Evolutionary conservation across 2,797 vertebrate genomes (phyloP).

Genomic region (Eutrigla gurnardus): DNA sequence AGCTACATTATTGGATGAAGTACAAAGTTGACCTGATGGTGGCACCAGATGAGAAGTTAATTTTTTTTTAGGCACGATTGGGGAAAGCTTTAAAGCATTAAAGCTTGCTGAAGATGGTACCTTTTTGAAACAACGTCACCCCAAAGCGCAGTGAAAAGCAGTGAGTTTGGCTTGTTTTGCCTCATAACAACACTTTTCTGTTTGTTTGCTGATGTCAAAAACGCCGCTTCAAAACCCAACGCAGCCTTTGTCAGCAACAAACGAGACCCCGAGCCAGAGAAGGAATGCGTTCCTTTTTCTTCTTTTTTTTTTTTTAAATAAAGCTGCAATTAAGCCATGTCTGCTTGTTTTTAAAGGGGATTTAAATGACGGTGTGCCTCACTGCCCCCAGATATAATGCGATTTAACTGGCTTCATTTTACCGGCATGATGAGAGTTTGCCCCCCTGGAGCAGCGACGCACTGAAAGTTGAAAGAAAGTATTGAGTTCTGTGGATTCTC

Average conservation of each 20-base stretch:
- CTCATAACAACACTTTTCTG: constrained; percentile 23
- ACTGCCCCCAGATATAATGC: constrained; percentile 51
- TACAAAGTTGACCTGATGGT: background rate
- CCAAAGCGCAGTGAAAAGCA: constrained; percentile 14
- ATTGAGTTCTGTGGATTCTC: constrained; percentile 12
- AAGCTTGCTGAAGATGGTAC: background rate
- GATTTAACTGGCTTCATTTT: constrained; percentile 46
- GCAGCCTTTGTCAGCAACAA: constrained; percentile 72
- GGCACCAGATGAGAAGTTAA: no score
- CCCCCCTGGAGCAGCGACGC: background rate
- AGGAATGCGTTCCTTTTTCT: constrained; percentile 36
- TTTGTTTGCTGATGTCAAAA: constrained; percentile 59
- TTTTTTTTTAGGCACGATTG: no score
- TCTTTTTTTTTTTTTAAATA: constrained; percentile 35
- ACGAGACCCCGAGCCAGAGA: constrained; percentile 60
- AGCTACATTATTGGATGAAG: background rate
- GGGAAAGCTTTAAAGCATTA: background rate
- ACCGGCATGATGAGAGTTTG: constrained; percentile 28
- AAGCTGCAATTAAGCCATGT: constrained; percentile 58
- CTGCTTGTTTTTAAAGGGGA: constrained; percentile 60
- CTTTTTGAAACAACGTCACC: constrained; percentile 22
- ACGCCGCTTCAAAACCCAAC: constrained; percentile 29
- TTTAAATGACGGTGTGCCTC: constrained; percentile 52
- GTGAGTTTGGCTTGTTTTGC: constrained; percentile 25
- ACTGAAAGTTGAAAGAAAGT: constrained; percentile 6